These are phyloP conservation scores for Gambusia yucatana DNA, from an alignment of 2,797 vertebrate species.

Conservation along the genomic window DNA sequence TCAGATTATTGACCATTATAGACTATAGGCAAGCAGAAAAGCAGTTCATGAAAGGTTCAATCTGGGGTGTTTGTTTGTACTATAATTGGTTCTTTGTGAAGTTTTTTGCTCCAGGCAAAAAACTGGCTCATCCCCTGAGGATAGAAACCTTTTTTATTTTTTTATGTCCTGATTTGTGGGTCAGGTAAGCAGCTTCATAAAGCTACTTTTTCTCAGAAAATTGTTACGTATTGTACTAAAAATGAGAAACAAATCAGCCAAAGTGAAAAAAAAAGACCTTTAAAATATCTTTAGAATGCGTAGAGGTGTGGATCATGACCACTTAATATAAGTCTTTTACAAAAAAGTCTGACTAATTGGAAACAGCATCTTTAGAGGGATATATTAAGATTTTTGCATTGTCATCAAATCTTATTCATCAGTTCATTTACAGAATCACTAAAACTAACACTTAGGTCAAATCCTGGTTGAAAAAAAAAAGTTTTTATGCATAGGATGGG, in stretches of 20 bases:
- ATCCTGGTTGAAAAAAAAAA: constrained; percentile 25
- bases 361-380: neutral
- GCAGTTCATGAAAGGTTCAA: neutral
- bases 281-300: neutral
- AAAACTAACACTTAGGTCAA: constrained; percentile 28
- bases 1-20: neutral
- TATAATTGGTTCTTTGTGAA: neutral
- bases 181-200: neutral
- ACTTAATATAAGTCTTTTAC: neutral
- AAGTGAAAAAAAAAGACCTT: neutral
- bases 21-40: too few species aligned
- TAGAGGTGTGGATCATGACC: neutral
- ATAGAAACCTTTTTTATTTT: neutral
- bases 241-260: neutral
- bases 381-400: neutral
- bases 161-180: neutral
- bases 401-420: constrained; percentile 36
- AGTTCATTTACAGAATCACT: constrained; percentile 9
- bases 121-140: neutral
- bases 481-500: constrained; percentile 20
- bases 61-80: neutral
- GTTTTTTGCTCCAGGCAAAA: neutral
- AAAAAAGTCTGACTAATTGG: neutral
- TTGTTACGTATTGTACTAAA: neutral
- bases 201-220: neutral